Base-by-base conservation (phyloP, 2,797 vertebrate species). In the Gobionotothen gibberifrons region DNA sequence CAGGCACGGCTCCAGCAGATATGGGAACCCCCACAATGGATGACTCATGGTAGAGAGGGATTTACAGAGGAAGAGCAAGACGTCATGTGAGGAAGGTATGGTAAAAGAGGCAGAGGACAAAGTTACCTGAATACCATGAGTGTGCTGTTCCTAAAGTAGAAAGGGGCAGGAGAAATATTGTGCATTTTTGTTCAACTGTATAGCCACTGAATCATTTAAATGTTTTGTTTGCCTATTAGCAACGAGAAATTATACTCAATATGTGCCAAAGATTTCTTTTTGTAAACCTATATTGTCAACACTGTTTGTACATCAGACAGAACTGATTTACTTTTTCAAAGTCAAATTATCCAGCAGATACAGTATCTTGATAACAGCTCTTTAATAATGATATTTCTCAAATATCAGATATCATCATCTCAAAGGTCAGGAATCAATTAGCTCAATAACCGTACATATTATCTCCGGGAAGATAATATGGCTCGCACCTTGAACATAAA, bases 1-100 rank as follows among this genome's bases (percentile, higher is more conserved):
- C 78, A 90, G 90, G 90, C 88, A 67, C 57, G 6, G 77, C 65
- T 90, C 89, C 91, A 89, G 82, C 82, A 92, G 86, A 88, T 85
- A 86, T 83, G 84, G 85, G 81, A 91, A 93, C 86, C 87, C 26
- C 71, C 70, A 77, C 81, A 88, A 88, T 81, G 78, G 86, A 92
- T 90, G 87, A 89, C 79, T 83, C 80, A 69, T 69, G 69, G 85
- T 89, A 83, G 79, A 89, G 78, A 77, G 72, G 87, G 90, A 87
- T 87, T 91, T 91, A 84, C 78, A 80, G 79, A 84, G 79, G 60
- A 85, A 81, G 74, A 86, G 79, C 87, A 66, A 76, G 74, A 75
- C 84, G 89, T 88, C 84, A 91, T 85, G 86, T 74, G 56, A 84
- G 71, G 74, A 71, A 70, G 75, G 69, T 85, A 84, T 78, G 83